Evolutionary conservation across 2,888 invertebrate genomes (phyloP).

Genomic region (Apomyelois bistriatella): DNA sequence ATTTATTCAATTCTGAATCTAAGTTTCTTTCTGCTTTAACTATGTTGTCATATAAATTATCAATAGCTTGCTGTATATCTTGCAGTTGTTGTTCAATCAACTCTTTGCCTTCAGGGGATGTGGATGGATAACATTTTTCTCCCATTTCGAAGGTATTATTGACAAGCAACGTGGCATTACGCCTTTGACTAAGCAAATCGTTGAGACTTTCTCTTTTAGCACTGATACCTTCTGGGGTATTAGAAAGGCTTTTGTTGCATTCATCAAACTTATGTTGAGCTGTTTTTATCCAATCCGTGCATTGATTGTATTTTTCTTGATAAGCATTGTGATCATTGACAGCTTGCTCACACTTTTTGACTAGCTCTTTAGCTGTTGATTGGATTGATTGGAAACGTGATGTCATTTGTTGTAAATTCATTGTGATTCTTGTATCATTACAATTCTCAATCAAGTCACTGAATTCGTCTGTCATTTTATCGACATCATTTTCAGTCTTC

Average conservation of each 20-base stretch:
- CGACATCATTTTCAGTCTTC: constrained; percentile 92
- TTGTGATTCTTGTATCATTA: constrained; percentile 92
- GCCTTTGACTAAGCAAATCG: constrained; percentile 87
- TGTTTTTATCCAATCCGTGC: constrained; percentile 88
- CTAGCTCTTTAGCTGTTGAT: constrained; percentile 92
- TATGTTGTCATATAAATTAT: constrained; percentile 89
- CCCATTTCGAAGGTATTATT: constrained; percentile 93
- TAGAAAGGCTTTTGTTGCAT: constrained; percentile 82
- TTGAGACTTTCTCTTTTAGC: constrained; percentile 85
- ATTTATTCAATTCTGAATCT: constrained; percentile 90
- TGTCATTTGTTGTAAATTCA: constrained; percentile 93
- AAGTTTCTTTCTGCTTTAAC: constrained; percentile 89
- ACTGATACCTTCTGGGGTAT: constrained; percentile 84
- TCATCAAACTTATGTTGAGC: constrained; percentile 86
- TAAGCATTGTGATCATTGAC: constrained; percentile 89
- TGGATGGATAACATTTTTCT: constrained; percentile 92
- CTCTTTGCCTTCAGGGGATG: constrained; percentile 93
- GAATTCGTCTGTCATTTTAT: constrained; percentile 91
- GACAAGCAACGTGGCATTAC: constrained; percentile 85
- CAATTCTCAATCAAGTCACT: constrained; percentile 91
- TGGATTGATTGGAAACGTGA: constrained; percentile 94
- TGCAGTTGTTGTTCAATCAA: constrained; percentile 90
- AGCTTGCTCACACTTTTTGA: constrained; percentile 95
- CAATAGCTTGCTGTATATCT: constrained; percentile 90
- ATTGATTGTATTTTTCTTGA: constrained; percentile 91